These are phyloP conservation scores for Copidosoma aretas DNA, from an alignment of 2,888 invertebrate species.

Conservation along the genomic window DNA sequence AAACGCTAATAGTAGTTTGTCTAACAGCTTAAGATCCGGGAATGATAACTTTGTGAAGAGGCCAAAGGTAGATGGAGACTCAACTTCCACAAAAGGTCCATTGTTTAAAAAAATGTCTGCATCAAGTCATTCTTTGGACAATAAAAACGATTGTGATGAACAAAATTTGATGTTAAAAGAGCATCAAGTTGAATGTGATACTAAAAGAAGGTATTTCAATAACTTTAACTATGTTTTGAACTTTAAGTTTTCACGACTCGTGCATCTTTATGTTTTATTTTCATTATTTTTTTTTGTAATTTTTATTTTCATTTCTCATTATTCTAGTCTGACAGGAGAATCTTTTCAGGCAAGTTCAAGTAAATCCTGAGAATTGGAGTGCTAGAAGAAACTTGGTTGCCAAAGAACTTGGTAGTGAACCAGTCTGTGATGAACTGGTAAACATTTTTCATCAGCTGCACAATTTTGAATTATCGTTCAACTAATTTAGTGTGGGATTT, in stretches of 20 bases:
- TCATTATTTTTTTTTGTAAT: conserved; percentile 29
- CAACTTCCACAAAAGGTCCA: conserved; percentile 3
- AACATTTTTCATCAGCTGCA: conserved; percentile 9
- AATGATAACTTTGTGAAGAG: neutral
- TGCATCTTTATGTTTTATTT: conserved; percentile 13
- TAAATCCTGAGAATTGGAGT: conserved; percentile 32
- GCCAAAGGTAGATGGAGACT: conserved; percentile 1
- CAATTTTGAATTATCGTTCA: neutral
- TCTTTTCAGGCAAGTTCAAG: conserved; percentile 44
- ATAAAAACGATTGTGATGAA: conserved; percentile 26
- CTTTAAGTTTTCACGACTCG: conserved; percentile 9
- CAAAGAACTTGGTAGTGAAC: conserved; percentile 36
- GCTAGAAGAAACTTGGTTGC: conserved; percentile 29
- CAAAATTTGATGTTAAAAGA: conserved; percentile 20
- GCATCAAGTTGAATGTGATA: conserved; percentile 22
- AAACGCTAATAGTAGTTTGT: conserved; percentile 22
- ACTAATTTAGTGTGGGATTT: too few relatives aligned
- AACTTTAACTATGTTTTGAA: neutral
- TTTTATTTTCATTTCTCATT: conserved; percentile 40
- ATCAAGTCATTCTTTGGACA: conserved; percentile 29
- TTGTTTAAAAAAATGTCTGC: conserved; percentile 14
- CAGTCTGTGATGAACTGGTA: conserved; percentile 38
- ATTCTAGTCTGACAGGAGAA: conserved; percentile 45
- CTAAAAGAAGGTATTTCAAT: conserved; percentile 35
- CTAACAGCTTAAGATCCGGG: conserved; percentile 34